A percentile compares a stretch with the other conserved stretches of the same genome.
Conservation (phyloP, 1,140 invertebrate species). For the Aphaenogaster ashmeadi region DNA sequence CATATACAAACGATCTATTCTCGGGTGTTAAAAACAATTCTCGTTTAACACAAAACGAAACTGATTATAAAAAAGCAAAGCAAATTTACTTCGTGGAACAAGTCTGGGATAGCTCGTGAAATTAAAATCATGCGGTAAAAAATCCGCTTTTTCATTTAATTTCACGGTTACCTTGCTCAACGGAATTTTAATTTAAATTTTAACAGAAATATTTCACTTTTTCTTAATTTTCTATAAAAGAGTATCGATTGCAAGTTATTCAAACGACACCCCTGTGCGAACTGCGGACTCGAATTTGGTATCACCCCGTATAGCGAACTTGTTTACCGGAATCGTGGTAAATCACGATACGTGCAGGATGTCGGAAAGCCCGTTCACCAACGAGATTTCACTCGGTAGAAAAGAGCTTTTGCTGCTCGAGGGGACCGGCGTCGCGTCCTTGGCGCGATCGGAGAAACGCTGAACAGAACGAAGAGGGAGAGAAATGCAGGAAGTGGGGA, state of each 20-base stretch:
- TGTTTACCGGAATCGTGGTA: slow-evolving; percentile 33
- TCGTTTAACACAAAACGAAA: neutral
- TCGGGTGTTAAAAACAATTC: neutral
- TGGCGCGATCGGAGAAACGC: slow-evolving; percentile 35
- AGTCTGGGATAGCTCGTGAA: neutral
- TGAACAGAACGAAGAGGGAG: slow-evolving; percentile 5
- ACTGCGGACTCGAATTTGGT: neutral
- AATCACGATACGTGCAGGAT: slow-evolving; percentile 14
- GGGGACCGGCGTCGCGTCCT: slow-evolving; percentile 17
- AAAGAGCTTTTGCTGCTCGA: slow-evolving; percentile 47
- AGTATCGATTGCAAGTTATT: neutral
- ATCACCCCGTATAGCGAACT: neutral
- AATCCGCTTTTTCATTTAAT: neutral
- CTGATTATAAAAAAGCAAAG: neutral
- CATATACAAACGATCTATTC: slow-evolving; percentile 14
- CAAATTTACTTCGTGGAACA: neutral
- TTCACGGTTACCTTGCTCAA: neutral
- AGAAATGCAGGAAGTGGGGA: slow-evolving; percentile 11
- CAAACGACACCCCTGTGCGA: neutral
- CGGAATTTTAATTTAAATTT: slow-evolving; percentile 7
- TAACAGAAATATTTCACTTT: neutral
- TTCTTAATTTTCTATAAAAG: neutral
- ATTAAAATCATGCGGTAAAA: neutral
- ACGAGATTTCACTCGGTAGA: slow-evolving; percentile 24
- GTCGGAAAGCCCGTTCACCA: slow-evolving; percentile 16